Evolutionary conservation across 2,888 invertebrate species (phyloP).

Genomic region (Bembecia ichneumoniformis): DNA sequence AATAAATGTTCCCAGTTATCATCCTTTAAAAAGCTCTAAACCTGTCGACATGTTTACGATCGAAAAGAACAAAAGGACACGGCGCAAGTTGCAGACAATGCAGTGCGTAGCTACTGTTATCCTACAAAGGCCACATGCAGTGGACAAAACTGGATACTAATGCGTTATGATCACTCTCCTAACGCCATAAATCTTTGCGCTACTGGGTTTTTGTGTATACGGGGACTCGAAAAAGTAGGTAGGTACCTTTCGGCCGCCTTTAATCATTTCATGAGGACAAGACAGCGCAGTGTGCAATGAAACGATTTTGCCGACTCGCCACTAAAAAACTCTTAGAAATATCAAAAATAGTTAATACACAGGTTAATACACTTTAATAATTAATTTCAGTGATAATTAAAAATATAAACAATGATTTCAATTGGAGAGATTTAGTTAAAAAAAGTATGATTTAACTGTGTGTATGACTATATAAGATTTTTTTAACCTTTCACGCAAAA

Average conservation of each 20-base stretch:
- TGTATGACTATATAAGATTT: too few species aligned
- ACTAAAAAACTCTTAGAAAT: too few species aligned
- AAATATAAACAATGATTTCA: too few species aligned
- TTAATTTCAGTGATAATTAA: too few species aligned
- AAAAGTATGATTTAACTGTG: too few species aligned
- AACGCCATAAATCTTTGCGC: constrained; percentile 57
- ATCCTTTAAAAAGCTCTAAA: constrained; percentile 15
- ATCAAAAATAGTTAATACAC: too few species aligned
- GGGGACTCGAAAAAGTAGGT: constrained; percentile 10
- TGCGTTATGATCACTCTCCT: constrained; percentile 62
- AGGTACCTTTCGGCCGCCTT: constrained; percentile 8
- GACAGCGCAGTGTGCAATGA: constrained; percentile 15
- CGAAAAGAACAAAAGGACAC: constrained; percentile 43
- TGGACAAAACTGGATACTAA: constrained; percentile 60
- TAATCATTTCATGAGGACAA: constrained; percentile 15
- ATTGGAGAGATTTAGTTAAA: too few species aligned
- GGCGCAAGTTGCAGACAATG: constrained; percentile 8
- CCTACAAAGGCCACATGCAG: constrained; percentile 53
- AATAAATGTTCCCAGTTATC: constrained; percentile 8
- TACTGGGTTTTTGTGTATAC: constrained; percentile 33
- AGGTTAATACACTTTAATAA: too few species aligned
- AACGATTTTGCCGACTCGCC: constrained; percentile 12
- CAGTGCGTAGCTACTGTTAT: constrained; percentile 30
- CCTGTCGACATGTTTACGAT: constrained; percentile 67
- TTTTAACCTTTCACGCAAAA: too few species aligned